Evolutionary conservation across 2,888 invertebrate species (phyloP), one percentile per base, ranked within the genome.

Genomic region (Linyphia triangularis): DNA sequence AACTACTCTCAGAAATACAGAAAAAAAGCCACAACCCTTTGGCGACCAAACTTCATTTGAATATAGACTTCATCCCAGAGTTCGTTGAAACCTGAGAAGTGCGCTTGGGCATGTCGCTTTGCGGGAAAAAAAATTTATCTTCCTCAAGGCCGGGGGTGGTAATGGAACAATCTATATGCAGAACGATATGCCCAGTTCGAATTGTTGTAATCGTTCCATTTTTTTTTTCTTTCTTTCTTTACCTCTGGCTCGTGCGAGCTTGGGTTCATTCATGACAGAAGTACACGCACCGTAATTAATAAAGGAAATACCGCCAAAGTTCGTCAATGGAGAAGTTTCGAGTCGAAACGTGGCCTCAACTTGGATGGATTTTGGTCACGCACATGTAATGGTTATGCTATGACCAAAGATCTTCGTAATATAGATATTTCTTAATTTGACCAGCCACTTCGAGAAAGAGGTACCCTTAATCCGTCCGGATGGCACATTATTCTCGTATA

Each of bases 21-120:
- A 57, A n/a, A 67, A 37, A 79, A 72, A 75, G 63, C 72, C 70
- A 57, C 70, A 85, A 85, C 85, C 85, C 85, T 85, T 85, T 85
- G 85, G 85, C 69, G 69, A 85, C 85, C 40, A 59, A 70, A 6
- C 3, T 33, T 77, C 77, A 78, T 85, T 78, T 85, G 75, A 85
- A 85, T 85, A 78, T 51, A 51, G 43, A n/a, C n/a, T n/a, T n/a
- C n/a, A n/a, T n/a, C n/a, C n/a, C 16, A 26, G 78, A 67, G 85
- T 85, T 85, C 85, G 85, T 78, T 78, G 77, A 24, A 78, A 78
- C 84, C 73, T 13, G 67, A 63, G 69, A n/a, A n/a, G n/a, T n/a
- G n/a, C n/a, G n/a, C 16, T 40, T 1, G 40, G 40, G 4, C 40
- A 13, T 2, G 16, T 1, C 0, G 40, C 16, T 40, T 13, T 16